Base-by-base conservation (phyloP, 2,888 invertebrate genomes). In the Eurytoma adleriae region DNA sequence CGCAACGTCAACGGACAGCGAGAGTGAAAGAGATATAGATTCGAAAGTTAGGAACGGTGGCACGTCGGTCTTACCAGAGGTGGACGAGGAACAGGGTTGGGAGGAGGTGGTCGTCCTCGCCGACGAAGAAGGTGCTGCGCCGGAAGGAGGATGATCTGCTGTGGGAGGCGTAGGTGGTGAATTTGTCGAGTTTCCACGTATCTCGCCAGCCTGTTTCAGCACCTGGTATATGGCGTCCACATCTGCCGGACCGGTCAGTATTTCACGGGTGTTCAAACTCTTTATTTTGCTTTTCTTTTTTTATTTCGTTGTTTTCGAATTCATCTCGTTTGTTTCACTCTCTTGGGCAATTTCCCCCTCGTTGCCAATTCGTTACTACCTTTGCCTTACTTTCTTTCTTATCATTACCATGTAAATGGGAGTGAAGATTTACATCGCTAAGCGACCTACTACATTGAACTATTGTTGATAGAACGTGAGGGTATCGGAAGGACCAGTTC, bases 171-270 rank as follows among this genome's bases (percentile, higher is more conserved):
- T 90, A 85, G 90, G 89, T 86, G 90, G 90, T 88, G 90, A 90
- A 84, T 89, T 90, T 86, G 90, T 88, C 87, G 90, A 89, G 83
- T 89, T 90, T 85, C 90, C 90, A 86, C 90, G 90, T 84, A 97
- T 96, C 93, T 97, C 97, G 91, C 96, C 96, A 90, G 97, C 97
- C 92, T 97, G 96, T 93, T 97, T 97, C 93, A 97, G 94, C 91
- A 97, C 97, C 93, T 97, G 97, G 93, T 97, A 97, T 92, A 96
- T 96, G 92, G 95, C 95, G 94, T 97, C 97, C 93, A 97, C 94
- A 93, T 96, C 95, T 90, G 88, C 84, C 87, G 84, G 80, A 77
- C 64, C 74, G 67, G 30, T 66, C 68, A 72, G 84, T 83, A 83
- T 57, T 81, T 83, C 82, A 84, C 83, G 83, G 83, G 78, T 84